phyloP scores from a whole-genome alignment of 2,113 vertebrate species.

The Cricetomys ansorgei region DNA sequence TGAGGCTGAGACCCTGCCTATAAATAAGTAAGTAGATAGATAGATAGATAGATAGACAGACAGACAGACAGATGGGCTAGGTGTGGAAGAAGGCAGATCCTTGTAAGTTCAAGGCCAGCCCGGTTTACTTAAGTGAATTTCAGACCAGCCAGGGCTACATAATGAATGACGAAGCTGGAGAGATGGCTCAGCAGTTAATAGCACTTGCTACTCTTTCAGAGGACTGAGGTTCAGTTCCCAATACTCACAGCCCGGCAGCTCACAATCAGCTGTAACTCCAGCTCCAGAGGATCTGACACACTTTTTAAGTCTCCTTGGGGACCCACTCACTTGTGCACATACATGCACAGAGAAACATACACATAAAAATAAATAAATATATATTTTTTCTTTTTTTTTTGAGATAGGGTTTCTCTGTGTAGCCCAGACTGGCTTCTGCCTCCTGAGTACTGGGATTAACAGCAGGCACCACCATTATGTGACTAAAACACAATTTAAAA shows the following conservation, averaged over 20 bases:
- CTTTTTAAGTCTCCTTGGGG: background rate
- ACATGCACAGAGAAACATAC: background rate
- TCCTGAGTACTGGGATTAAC: no score
- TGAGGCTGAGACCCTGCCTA: background rate
- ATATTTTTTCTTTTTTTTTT: background rate
- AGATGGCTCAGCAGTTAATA: background rate
- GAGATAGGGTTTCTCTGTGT: no score
- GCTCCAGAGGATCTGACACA: background rate
- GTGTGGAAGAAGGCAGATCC: background rate
- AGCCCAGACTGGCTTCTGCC: no score
- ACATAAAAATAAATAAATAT: background rate
- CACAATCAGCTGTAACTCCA: background rate
- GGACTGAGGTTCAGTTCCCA: background rate
- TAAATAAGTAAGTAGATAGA: no score
- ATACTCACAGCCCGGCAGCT: background rate
- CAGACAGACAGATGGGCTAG: no score
- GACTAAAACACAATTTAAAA: background rate
- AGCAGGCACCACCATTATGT: no score
- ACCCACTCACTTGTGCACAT: background rate
- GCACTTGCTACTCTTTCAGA: background rate
- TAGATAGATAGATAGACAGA: no score
- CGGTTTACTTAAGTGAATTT: background rate
- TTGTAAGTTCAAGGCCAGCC: background rate
- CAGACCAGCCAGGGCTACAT: background rate
- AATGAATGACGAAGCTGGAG: no score